Percentiles rank a stretch among this genome's conserved stretches.
phyloP scores from a whole-genome alignment of 2,797 vertebrate species.

The Sparidentex hasta region DNA sequence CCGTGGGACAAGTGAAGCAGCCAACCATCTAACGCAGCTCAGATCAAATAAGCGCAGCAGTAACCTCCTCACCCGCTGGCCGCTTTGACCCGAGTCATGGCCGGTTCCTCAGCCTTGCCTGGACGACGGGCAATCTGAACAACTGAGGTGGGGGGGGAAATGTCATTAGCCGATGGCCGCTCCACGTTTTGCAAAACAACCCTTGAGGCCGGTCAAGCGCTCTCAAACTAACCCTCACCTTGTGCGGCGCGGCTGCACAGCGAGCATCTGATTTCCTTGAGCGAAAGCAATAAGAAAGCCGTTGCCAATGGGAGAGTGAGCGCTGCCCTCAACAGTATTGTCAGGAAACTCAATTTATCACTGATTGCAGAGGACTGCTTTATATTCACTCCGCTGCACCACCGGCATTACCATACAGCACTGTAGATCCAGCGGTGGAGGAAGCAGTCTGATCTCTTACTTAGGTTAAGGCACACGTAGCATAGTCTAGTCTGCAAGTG shows the following conservation, averaged over 20 bases:
- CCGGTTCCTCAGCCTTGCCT: not conserved
- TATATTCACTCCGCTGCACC: not conserved
- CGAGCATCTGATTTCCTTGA: not conserved
- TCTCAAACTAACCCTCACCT: not conserved
- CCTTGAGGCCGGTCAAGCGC: not conserved
- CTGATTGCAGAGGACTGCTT: not conserved
- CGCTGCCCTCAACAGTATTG: not conserved
- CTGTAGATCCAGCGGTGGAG: too few species aligned
- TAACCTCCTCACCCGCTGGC: conserved; percentile 14
- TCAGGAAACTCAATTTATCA: not conserved
- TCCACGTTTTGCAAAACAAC: not conserved
- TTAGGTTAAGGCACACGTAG: too few species aligned
- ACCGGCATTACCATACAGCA: not conserved
- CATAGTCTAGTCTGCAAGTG: too few species aligned
- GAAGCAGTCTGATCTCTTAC: too few species aligned
- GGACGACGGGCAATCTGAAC: not conserved
- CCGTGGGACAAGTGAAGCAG: conserved; percentile 18
- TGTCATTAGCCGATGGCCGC: conserved; percentile 5
- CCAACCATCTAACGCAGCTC: not conserved
- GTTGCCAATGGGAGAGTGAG: too few species aligned
- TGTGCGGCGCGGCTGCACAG: not conserved
- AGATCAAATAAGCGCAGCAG: conserved; percentile 29
- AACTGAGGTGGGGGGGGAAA: not conserved
- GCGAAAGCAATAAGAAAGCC: not conserved
- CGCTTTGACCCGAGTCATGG: not conserved